Percentiles rank a stretch among this genome's conserved stretches.
Evolutionary conservation across 2,797 vertebrate species (phyloP).

Genomic region (Gymnodraco acuticeps): DNA sequence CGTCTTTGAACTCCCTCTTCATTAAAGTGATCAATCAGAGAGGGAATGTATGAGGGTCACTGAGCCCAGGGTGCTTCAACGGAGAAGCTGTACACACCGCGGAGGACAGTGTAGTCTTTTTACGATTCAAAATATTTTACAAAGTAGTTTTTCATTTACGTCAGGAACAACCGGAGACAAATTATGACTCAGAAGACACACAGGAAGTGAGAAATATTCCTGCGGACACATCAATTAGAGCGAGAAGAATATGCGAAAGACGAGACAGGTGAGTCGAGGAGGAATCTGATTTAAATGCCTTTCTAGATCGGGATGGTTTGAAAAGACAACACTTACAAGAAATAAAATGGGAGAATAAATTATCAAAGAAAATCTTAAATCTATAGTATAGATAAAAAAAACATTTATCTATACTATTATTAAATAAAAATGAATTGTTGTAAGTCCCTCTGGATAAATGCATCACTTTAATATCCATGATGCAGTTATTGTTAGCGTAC

Average conservation of each 20-base stretch:
- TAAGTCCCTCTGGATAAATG: too few species aligned
- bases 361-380: too few species aligned
- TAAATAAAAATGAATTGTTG: too few species aligned
- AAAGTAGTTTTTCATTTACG: not conserved
- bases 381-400: too few species aligned
- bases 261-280: slow-evolving; percentile 48
- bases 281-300: not conserved
- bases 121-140: too few species aligned
- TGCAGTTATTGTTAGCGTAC: too few species aligned
- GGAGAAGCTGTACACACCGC: slow-evolving; percentile 8
- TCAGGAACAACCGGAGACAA: slow-evolving; percentile 15
- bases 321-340: not conserved
- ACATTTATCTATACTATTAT: too few species aligned
- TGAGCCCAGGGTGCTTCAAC: slow-evolving; percentile 29
- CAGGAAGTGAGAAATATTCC: slow-evolving; percentile 7
- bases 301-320: not conserved
- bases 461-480: too few species aligned
- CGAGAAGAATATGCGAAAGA: slow-evolving; percentile 6
- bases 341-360: too few species aligned
- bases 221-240: not conserved
- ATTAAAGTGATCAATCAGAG: slow-evolving; percentile 88
- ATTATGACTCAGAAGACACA: not conserved
- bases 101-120: too few species aligned
- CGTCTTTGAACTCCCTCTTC: slow-evolving; percentile 89
- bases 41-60: slow-evolving; percentile 86